A percentile compares a stretch with the other conserved stretches of the same genome.
Conservation (phyloP, 2,888 invertebrate species). For the Pristionchus arcanus region DNA sequence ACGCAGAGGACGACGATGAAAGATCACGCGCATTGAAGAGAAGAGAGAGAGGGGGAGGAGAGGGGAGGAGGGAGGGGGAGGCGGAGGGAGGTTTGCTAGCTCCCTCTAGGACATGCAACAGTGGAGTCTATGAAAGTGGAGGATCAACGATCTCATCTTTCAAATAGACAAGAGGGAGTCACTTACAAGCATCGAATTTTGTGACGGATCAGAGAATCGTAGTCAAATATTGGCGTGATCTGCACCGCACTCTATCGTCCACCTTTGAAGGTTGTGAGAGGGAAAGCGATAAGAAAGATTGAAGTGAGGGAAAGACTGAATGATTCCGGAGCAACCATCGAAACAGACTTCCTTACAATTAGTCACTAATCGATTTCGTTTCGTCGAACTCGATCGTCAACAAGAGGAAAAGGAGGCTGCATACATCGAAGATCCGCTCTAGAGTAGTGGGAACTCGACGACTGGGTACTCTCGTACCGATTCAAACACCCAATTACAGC, state of each 20-base stretch:
- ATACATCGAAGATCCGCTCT: neutral
- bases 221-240: neutral
- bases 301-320: neutral
- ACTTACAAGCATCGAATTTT: neutral
- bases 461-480: constrained; percentile 23
- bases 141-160: constrained; percentile 20
- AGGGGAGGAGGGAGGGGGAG: constrained; percentile 19
- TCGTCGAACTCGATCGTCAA: neutral
- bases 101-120: constrained; percentile 43
- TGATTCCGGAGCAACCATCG: neutral
- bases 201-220: neutral
- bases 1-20: constrained; percentile 51
- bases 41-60: constrained; percentile 37
- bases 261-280: neutral
- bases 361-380: neutral
- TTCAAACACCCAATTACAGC: constrained; percentile 13
- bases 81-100: neutral
- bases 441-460: neutral
- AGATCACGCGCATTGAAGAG: constrained; percentile 49
- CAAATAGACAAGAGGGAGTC: neutral
- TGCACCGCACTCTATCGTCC: neutral
- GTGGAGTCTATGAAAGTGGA: constrained; percentile 19
- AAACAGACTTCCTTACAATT: constrained; percentile 2
- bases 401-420: neutral
- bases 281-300: neutral